phyloP scores from a whole-genome alignment of 2,797 vertebrate genomes.

The Rhinophrynus dorsalis region DNA sequence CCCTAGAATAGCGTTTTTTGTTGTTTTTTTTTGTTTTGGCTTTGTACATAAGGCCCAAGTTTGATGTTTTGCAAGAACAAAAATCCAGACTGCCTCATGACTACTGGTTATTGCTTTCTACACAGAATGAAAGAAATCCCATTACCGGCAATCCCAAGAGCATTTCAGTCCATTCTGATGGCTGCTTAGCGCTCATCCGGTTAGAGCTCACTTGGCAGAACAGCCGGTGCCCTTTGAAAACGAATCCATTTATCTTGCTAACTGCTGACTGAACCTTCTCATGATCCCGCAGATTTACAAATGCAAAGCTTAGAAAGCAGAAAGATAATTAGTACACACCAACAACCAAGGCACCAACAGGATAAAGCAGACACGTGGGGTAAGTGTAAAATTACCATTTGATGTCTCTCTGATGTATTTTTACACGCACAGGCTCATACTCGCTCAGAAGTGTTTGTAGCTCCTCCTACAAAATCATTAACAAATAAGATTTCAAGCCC shows the following conservation, averaged over 20 bases:
- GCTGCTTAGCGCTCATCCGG: background rate
- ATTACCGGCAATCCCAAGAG: background rate
- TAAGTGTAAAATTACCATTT: background rate
- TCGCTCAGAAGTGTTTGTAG: background rate
- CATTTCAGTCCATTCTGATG: no score
- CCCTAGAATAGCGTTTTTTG: no score
- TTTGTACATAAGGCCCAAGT: no score
- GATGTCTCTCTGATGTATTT: background rate
- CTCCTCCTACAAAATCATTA: no score
- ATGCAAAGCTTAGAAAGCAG: background rate
- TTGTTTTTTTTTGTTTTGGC: no score
- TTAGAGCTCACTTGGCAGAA: background rate
- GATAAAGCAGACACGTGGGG: background rate
- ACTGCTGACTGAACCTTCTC: background rate
- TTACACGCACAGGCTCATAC: background rate
- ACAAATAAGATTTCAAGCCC: no score
- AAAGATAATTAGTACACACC: no score
- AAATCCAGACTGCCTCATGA: no score
- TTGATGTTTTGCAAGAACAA: no score
- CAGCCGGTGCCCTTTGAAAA: background rate
- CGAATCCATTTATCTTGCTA: slow-evolving; percentile 3
- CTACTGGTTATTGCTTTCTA: no score
- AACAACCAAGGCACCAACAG: no score
- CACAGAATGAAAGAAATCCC: no score
- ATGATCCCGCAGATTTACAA: background rate